Percentiles rank a stretch among this genome's conserved stretches.
Conservation (phyloP, 2,113 vertebrate genomes). For the Notiomystis cincta region DNA sequence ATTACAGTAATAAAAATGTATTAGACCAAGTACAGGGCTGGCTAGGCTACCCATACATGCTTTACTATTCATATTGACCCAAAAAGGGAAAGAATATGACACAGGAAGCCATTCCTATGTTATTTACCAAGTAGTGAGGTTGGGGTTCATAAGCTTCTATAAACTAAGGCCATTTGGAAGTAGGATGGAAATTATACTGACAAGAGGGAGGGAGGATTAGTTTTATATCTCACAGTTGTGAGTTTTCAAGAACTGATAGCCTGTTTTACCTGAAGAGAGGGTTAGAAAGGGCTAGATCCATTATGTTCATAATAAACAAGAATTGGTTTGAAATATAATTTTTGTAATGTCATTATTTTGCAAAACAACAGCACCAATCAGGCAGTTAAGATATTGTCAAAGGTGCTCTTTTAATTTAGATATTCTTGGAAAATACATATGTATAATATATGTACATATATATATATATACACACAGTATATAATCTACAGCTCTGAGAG, state of each 20-base stretch:
- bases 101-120: constrained; percentile 60
- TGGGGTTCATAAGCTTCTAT: constrained; percentile 66
- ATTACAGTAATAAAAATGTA: constrained; percentile 1
- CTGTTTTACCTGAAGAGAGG: constrained; percentile 71
- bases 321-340: constrained; percentile 69
- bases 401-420: constrained; percentile 79
- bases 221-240: constrained; percentile 72
- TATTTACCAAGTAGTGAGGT: constrained; percentile 62
- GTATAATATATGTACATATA: constrained; percentile 81
- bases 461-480: constrained; percentile 81
- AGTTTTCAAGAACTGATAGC: constrained; percentile 67
- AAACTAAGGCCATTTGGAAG: constrained; percentile 67
- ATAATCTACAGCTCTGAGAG: constrained; percentile 82
- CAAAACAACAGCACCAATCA: constrained; percentile 70
- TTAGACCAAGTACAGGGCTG: constrained; percentile 47
- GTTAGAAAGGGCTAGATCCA: constrained; percentile 81
- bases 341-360: constrained; percentile 75
- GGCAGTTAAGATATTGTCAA: constrained; percentile 77
- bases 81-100: constrained; percentile 62
- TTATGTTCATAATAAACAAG: constrained; percentile 71
- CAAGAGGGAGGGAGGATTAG: constrained; percentile 63
- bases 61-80: constrained; percentile 61
- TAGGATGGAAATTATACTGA: constrained; percentile 63
- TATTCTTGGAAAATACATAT: constrained; percentile 74
- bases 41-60: constrained; percentile 45